phyloP scores from a whole-genome alignment of 2,888 invertebrate genomes.

The Petrolisthes cinctipes region DNA sequence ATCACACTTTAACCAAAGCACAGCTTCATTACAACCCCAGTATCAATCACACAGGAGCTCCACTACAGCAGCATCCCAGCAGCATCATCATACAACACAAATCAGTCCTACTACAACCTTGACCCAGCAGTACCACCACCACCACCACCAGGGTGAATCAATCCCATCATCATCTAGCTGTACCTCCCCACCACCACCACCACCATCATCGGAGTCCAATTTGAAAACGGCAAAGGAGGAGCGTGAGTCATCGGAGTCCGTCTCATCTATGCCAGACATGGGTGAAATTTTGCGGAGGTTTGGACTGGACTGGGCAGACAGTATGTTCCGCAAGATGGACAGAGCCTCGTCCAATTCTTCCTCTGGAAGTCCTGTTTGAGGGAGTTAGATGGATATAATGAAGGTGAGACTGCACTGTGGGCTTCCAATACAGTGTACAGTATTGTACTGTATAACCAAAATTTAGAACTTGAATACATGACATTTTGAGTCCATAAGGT shows the following conservation, averaged over 20 bases:
- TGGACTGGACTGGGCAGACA: constrained; percentile 43
- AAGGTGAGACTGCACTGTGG: too few species aligned
- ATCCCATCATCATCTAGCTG: not conserved
- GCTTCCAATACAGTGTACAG: not conserved
- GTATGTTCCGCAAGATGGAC: constrained; percentile 46
- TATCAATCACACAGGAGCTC: too few species aligned
- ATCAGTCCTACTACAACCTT: too few species aligned
- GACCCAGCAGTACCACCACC: not conserved
- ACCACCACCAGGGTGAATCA: not conserved
- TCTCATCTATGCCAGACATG: constrained; percentile 48
- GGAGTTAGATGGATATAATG: too few species aligned
- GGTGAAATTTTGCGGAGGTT: constrained; percentile 38
- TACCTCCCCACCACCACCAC: not conserved
- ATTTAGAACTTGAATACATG: too few species aligned
- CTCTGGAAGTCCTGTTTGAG: not conserved
- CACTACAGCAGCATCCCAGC: too few species aligned
- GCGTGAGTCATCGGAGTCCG: constrained; percentile 18
- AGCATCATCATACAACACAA: too few species aligned
- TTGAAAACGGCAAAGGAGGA: not conserved
- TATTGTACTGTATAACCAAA: not conserved
- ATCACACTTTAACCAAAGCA: too few species aligned
- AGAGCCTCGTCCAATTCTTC: constrained; percentile 38
- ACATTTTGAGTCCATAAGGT: too few species aligned
- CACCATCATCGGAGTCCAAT: not conserved
- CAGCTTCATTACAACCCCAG: too few species aligned